These are phyloP conservation scores for Drosophila nr. perissopoda DNA, from an alignment of 2,888 invertebrate genomes.

Conservation along the genomic window DNA sequence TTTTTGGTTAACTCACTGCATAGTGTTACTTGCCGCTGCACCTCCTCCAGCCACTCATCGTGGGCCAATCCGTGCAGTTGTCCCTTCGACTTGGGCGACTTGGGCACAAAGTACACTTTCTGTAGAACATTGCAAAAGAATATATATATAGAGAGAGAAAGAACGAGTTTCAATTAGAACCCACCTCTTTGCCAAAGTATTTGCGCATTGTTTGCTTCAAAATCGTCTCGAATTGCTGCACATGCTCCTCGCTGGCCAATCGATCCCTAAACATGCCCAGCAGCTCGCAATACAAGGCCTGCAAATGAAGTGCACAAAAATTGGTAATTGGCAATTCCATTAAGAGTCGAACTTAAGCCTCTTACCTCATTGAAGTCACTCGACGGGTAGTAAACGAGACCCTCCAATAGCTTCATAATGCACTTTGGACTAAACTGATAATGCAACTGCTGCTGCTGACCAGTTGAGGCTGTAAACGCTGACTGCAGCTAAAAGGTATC, in stretches of 20 bases:
- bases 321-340: conserved; percentile 14
- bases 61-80: conserved; percentile 85
- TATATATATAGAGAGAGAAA: too few relatives aligned
- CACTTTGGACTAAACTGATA: conserved; percentile 85
- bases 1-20: conserved; percentile 86
- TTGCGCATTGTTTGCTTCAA: conserved; percentile 86
- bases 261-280: conserved; percentile 91
- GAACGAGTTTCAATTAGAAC: neutral
- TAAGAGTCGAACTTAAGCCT: conserved; percentile 8
- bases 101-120: conserved; percentile 84
- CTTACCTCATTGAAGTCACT: conserved; percentile 83
- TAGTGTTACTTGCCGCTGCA: conserved; percentile 88
- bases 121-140: conserved; percentile 39
- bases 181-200: conserved; percentile 82
- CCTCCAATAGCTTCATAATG: conserved; percentile 82
- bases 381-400: conserved; percentile 80
- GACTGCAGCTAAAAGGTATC: conserved; percentile 76
- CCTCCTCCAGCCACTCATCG: conserved; percentile 88
- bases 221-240: conserved; percentile 88
- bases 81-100: conserved; percentile 63
- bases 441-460: conserved; percentile 69
- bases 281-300: conserved; percentile 92
- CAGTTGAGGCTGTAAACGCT: conserved; percentile 66
- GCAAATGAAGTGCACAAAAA: conserved; percentile 39
- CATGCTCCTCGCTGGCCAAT: conserved; percentile 88